Base-by-base conservation (phyloP, 2,113 vertebrate genomes). In the Caranx melampygus region DNA sequence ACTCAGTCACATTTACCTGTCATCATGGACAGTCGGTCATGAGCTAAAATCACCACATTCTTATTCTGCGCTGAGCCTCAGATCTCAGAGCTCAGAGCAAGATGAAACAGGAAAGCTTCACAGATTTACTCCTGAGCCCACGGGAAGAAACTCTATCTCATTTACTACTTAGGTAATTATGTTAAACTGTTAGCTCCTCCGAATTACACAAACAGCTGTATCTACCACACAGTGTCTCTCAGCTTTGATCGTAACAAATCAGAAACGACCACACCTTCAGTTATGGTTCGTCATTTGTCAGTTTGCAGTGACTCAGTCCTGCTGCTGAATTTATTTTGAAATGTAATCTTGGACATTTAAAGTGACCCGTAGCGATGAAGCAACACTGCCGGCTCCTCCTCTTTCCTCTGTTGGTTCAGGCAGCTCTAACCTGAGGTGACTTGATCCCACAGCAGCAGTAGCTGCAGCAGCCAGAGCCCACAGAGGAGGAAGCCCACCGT, bases 1-100 rank as follows among this genome's bases (percentile, higher is more conserved):
- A 34, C 20, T n/a, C 68, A 59, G 34, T 73, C 65, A 82, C 55
- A 20, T 73, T 70, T 6, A 20, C 82, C 33, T 78, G 65, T 82
- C 82, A 70, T 64, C 81, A 11, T 49, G 64, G 63, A 70, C 37
- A 42, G n/a, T 77, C 66, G 1, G 33, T 79, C 54, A 63, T 73
- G 15, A 82, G 51, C 67, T 82, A 9, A 64, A 76, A 62, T 75
- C 60, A 44, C 59, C 70, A 55, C 51, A 57, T 57, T 71, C 64
- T 80, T 47, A 31, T 13, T 42, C 64, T 37, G 14, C 1, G 67
- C 37, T 51, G 40, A 79, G 79, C 63, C 44, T 45, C 8, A 77
- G 66, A 34, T 65, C 67, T 9, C 15, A 2, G 31, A 42, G 61
- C 21, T 81, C 16, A 54, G 35, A 75, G 70, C 58, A 31, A 65